phyloP scores from a whole-genome alignment of 2,113 vertebrate species.

The Chloebia gouldiae region DNA sequence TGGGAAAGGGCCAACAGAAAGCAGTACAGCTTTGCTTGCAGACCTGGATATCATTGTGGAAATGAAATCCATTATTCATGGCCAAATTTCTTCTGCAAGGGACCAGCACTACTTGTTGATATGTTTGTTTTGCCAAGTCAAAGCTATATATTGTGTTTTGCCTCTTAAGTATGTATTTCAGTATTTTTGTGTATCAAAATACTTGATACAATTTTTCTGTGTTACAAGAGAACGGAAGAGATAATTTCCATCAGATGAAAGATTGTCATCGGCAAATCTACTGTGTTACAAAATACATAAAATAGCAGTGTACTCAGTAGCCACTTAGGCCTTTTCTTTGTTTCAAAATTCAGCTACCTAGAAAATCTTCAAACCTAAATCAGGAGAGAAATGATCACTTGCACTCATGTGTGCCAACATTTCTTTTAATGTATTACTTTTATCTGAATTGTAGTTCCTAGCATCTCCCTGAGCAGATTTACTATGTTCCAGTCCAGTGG shows the following conservation, averaged over 20 bases:
- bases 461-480: background rate
- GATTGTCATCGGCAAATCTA: background rate
- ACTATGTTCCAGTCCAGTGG: background rate
- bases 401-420: background rate
- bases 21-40: background rate
- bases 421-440: background rate
- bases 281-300: background rate
- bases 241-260: background rate
- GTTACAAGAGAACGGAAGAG: background rate
- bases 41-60: background rate
- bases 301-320: background rate
- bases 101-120: background rate
- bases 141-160: background rate
- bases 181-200: background rate
- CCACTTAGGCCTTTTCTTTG: background rate
- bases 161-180: background rate
- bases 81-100: background rate
- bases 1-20: background rate
- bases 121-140: background rate
- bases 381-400: background rate
- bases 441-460: background rate
- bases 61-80: background rate
- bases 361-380: background rate
- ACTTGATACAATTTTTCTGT: background rate
- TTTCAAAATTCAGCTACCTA: constrained; percentile 23